Evolutionary conservation across 2,113 vertebrate species (phyloP), one percentile per base, ranked within the genome.

Genomic region (Mesocricetus auratus): DNA sequence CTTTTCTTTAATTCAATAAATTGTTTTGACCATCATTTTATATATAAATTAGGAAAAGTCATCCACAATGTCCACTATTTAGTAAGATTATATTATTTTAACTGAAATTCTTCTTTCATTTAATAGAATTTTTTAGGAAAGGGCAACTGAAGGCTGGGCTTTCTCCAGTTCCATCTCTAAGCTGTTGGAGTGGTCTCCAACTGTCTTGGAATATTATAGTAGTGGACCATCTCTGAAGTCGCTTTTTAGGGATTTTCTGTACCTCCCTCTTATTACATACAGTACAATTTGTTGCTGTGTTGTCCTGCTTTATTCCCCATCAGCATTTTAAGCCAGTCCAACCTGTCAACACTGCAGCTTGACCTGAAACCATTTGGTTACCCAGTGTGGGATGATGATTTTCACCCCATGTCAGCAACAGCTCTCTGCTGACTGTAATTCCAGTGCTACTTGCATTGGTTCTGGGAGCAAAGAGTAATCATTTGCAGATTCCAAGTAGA

Each of bases 391-490:
- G 39, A 33, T 91, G 88, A 89, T 74, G 79, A 60, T 90, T 97
- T 97, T 88, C 33, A 75, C 60, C 9, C 31, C 19, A 11, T 53
- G 85, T 91, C 62, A 94, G 50, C 33, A 86, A 74, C 36, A 82
- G 31, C 36, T 96, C 29, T 82, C 93, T 85, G 58, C 58, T 78
- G 87, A 90, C n/a, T 60, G 9, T 73, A 89, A 93, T 93, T 90
- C 60, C 22, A 75, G 4, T 77, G 62, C 88, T 3, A 92, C 58
- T 36, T 82, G 31, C 53, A 91, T 77, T 81, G 26, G 4, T 58
- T 45, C 36, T 89, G 86, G 60, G 62, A 66, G 21, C 64, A 62
- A 42, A 87, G 31, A 45, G 45, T 17, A 39, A 68, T 36, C 7
- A 47, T 21, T 39, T 62, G 66, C 50, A 60, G 71, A 64, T 22